A percentile compares a stretch with the other conserved stretches of the same genome.
Conservation (phyloP, 2,888 invertebrate species). For the Calameuta filiformis region DNA sequence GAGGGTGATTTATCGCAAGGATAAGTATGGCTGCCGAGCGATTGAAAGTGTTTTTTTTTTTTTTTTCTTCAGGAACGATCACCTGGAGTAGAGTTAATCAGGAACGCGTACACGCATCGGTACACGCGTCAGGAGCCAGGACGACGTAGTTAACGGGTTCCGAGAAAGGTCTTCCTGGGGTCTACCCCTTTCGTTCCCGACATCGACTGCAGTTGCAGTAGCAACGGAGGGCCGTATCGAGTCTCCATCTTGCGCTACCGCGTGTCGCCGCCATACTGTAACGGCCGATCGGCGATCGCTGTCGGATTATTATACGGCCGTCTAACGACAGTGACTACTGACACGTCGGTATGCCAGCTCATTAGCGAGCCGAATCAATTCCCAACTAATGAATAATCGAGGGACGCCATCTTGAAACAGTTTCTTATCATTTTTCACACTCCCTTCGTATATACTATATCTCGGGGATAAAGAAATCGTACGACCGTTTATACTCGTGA, state of each 20-base stretch:
- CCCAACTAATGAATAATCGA: neutral
- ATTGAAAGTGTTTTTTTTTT: neutral
- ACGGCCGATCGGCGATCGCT: conserved; percentile 43
- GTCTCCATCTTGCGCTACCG: conserved; percentile 44
- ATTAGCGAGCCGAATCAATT: conserved; percentile 37
- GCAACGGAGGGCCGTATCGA: conserved; percentile 34
- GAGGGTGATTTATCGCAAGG: neutral
- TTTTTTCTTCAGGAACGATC: neutral
- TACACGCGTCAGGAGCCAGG: conserved; percentile 36
- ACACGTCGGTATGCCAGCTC: conserved; percentile 45
- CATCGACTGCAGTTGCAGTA: conserved; percentile 25
- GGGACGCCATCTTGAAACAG: neutral
- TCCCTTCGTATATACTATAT: neutral
- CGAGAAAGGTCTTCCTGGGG: conserved; percentile 41
- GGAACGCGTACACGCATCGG: conserved; percentile 33
- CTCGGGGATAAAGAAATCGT: neutral
- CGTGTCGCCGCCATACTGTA: conserved; percentile 27
- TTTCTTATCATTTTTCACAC: neutral
- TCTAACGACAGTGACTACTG: conserved; percentile 36
- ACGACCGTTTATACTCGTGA: neutral
- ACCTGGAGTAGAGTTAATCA: conserved; percentile 2
- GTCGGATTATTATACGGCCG: conserved; percentile 42
- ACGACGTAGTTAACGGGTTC: conserved; percentile 45
- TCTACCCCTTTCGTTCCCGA: conserved; percentile 25
- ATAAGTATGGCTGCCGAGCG: neutral